These are phyloP conservation scores for Odobenus rosmarus DNA, from an alignment of 2,113 vertebrate genomes.

Conservation along the genomic window DNA sequence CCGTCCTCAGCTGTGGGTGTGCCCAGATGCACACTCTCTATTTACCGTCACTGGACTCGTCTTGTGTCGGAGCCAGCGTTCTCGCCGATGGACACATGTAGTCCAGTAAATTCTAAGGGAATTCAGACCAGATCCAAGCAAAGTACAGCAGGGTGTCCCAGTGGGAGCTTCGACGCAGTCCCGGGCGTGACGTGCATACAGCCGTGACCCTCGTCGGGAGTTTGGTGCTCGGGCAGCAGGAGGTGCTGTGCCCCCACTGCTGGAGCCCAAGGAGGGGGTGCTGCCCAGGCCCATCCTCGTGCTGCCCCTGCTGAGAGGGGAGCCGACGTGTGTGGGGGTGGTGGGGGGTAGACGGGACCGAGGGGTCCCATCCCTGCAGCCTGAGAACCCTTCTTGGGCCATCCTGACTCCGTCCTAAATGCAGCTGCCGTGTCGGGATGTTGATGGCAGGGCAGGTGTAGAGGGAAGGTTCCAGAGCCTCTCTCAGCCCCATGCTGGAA, in stretches of 20 bases:
- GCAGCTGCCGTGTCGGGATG: background rate
- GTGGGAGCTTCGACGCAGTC: background rate
- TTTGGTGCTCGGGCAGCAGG: background rate
- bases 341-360: background rate
- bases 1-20: background rate
- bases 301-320: background rate
- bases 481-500: background rate
- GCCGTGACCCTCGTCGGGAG: background rate
- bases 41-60: too few species aligned
- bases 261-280: background rate
- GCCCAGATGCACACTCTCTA: background rate
- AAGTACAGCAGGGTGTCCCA: rapidly evolving
- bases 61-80: too few species aligned
- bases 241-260: background rate
- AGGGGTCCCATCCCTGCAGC: background rate
- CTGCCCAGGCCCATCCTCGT: background rate
- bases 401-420: rapidly evolving
- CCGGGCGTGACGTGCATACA: background rate
- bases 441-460: background rate
- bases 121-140: background rate
- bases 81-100: rapidly evolving
- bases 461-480: background rate
- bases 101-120: background rate
- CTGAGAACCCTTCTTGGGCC: too few species aligned
- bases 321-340: rapidly evolving